Percentiles rank a stretch among this genome's conserved stretches.
Evolutionary conservation across 2,888 invertebrate species (phyloP).

Genomic region (Actias luna): DNA sequence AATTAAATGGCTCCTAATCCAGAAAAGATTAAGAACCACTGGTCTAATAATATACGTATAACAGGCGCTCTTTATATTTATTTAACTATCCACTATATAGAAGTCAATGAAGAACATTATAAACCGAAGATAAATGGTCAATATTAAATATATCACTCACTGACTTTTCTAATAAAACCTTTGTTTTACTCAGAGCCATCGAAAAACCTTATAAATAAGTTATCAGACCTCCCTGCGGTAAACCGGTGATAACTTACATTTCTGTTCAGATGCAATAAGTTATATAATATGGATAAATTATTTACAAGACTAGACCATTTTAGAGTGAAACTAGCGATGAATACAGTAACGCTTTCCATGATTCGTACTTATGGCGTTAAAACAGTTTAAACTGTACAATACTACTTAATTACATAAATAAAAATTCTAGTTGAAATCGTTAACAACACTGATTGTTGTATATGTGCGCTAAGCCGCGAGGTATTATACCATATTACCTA

Average conservation of each 20-base stretch:
- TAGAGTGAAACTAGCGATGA: background rate
- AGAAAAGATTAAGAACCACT: no score
- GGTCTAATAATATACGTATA: no score
- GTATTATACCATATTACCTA: no score
- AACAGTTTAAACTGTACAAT: background rate
- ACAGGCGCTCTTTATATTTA: background rate
- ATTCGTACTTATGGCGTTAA: background rate
- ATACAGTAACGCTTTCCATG: background rate
- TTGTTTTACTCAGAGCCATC: background rate
- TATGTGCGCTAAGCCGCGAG: no score
- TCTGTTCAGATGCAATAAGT: slow-evolving; percentile 1
- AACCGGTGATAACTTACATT: slow-evolving; percentile 7
- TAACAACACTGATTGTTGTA: no score
- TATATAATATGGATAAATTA: background rate
- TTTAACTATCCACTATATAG: background rate
- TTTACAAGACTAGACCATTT: background rate
- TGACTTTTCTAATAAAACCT: background rate
- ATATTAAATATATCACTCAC: background rate
- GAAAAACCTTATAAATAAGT: slow-evolving; percentile 6
- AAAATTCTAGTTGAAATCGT: no score
- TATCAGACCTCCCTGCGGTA: slow-evolving; percentile 5
- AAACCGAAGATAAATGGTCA: background rate
- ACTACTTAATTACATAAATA: no score
- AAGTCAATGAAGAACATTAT: background rate
- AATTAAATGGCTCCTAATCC: no score